A percentile compares a stretch with the other conserved stretches of the same genome.
Conservation (phyloP, 2,113 vertebrate genomes). For the Calonectris borealis region DNA sequence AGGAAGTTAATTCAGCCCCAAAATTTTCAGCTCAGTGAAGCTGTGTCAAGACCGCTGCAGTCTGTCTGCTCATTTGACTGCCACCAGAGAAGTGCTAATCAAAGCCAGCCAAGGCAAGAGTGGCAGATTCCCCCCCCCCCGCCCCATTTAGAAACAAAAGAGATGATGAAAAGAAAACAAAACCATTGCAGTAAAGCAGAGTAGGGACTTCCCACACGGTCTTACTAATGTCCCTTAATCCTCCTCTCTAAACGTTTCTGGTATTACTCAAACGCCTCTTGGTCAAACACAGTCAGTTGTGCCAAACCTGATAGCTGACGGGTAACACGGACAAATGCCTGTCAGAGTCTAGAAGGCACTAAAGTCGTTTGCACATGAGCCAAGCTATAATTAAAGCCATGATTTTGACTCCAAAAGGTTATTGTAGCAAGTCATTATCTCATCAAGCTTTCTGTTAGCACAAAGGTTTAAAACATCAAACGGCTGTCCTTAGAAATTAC, state of each 20-base stretch:
- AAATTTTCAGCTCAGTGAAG: background rate
- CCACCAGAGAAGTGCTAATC: background rate
- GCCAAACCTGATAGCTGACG: background rate
- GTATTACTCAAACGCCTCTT: background rate
- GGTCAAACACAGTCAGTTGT: background rate
- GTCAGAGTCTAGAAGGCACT: background rate
- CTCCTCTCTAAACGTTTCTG: background rate
- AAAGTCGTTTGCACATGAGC: background rate
- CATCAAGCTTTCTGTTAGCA: background rate
- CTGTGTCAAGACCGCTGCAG: background rate
- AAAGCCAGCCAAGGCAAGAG: background rate
- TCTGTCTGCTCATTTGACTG: background rate
- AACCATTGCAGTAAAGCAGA: background rate
- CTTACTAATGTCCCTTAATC: background rate
- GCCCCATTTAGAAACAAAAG: background rate
- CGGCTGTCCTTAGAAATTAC: background rate
- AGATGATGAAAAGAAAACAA: background rate
- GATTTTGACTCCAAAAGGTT: background rate
- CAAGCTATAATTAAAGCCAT: background rate
- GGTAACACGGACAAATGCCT: background rate
- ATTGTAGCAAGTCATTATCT: background rate
- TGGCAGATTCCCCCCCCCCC: background rate
- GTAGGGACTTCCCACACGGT: background rate
- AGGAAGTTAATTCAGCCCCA: background rate
- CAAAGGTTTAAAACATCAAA: background rate